These are phyloP conservation scores for Dasysyrphus tricinctus DNA, from an alignment of 2,888 invertebrate genomes.

Conservation along the genomic window DNA sequence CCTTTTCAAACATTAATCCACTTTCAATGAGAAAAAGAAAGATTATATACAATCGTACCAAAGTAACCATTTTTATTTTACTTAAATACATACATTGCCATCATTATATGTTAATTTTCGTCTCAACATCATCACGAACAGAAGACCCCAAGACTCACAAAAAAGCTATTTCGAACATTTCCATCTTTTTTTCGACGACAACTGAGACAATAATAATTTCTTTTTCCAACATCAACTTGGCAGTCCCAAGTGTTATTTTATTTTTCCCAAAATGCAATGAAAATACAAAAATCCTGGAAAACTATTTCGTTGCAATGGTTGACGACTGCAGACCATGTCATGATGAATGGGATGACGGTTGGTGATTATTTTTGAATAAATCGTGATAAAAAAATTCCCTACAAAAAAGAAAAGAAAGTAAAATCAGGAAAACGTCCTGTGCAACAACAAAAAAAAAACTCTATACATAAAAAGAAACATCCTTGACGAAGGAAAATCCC, in stretches of 20 bases:
- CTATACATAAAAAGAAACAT: not conserved
- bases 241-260: conserved; percentile 18
- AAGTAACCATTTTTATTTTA: not conserved
- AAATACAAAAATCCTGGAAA: conserved; percentile 14
- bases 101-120: not conserved
- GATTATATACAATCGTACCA: too few relatives aligned
- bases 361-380: conserved; percentile 74
- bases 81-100: not conserved
- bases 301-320: conserved; percentile 66
- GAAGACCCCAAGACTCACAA: not conserved
- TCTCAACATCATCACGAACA: not conserved
- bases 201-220: not conserved
- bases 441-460: not conserved
- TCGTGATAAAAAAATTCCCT: conserved; percentile 47
- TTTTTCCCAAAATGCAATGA: conserved; percentile 13
- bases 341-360: conserved; percentile 70
- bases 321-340: conserved; percentile 73
- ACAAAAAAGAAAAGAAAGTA: conserved; percentile 3
- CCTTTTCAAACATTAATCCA: too few relatives aligned
- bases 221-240: conserved; percentile 9
- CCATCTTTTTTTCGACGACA: not conserved
- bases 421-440: not conserved
- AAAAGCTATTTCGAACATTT: not conserved
- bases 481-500: conserved; percentile 38
- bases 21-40: too few relatives aligned